Evolutionary conservation across 2,797 vertebrate species (phyloP), one percentile per base, ranked within the genome.

Genomic region (Mus minutoides): DNA sequence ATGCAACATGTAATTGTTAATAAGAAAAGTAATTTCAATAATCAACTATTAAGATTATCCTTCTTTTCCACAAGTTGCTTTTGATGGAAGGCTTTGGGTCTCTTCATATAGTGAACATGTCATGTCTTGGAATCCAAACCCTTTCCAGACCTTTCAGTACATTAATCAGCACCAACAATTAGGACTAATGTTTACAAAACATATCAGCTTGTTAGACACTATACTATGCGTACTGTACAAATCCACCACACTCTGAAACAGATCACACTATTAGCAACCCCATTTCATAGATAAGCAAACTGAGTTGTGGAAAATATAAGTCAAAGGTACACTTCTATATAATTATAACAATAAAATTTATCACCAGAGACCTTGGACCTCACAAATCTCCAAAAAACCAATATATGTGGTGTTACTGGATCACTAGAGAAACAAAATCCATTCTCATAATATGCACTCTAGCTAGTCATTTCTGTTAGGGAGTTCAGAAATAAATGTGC

Each of bases 401-500:
- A 76, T n/a, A 60, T 34, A 69, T n/a, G 19, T 49, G 46, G 12
- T 64, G 80, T 88, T 60, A 22, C 16, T 84, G 60, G 10, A 24
- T 88, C 46, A 9, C 71, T 31, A 43, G 82, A 19, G 9, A 93
- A 95, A 79, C n/a, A 92, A 92, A 89, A 88, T 67, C 17, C 26
- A 54, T 89, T 83, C 52, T 91, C 58, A 60, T 75, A 58, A 64
- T 69, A 16, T 67, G 34, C 12, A 60, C 69, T 90, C 12, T n/a
- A 73, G 31, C 62, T 93, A 69, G 37, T 37, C 46, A 73, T 75
- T 91, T 77, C 54, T 86, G 34, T 43, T 60, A 88, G 0, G 52
- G n/a, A 16, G 1, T 29, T 96, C 77, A 95, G 67, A 90, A 97
- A 95, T 34, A 94, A 95, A 94, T 92, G 40, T 24, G 37, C 49